Base-by-base conservation (phyloP, 1,140 invertebrate genomes). In the Heliconius himera region DNA sequence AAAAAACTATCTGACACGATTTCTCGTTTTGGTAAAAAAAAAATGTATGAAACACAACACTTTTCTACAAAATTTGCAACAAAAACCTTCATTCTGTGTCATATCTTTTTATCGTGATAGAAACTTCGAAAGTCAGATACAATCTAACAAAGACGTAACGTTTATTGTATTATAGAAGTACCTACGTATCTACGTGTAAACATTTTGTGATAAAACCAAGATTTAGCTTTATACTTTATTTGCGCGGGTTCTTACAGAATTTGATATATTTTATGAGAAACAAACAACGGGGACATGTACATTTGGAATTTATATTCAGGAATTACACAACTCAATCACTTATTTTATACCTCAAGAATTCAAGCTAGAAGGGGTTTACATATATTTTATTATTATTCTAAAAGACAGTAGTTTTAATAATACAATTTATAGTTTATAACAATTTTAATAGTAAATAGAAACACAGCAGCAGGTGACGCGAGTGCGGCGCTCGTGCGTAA, bases 81-180 rank as follows among this genome's bases (percentile, higher is more conserved):
- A 66, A 29, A 66, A 66, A 66, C 22, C 60, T 66, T 66, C 26
- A 66, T 66, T 66, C 60, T 29, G 22, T 66, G 60, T 66, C 60
- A 66, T 29, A 66, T 66, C 60, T 66, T 66, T 66, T 66, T 66
- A 66, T 66, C 60, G 60, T 5, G 60, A 66, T 66, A 29, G 60
- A 66, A 60, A 60, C n/a, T 60, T 22, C n/a, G 54, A 60, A 66
- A 66, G 60, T 66, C 60, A 29, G 60, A 66, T 29, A 29, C 6
- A 0, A 29, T 16, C 60, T 29, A 8, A 29, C 60, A 66, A 29
- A 66, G 60, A 29, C 8, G 26, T 66, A 26, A 29, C 11, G 60
- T 66, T 66, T 66, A 66, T 66, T 5, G 22, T 66, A 66, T 66
- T 6, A 66, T 29, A 66, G 22, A n/a, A 66, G n/a, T 22, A 16